Evolutionary conservation across 2,797 vertebrate species (phyloP), one percentile per base, ranked within the genome.

Genomic region (Chelonia mydas): DNA sequence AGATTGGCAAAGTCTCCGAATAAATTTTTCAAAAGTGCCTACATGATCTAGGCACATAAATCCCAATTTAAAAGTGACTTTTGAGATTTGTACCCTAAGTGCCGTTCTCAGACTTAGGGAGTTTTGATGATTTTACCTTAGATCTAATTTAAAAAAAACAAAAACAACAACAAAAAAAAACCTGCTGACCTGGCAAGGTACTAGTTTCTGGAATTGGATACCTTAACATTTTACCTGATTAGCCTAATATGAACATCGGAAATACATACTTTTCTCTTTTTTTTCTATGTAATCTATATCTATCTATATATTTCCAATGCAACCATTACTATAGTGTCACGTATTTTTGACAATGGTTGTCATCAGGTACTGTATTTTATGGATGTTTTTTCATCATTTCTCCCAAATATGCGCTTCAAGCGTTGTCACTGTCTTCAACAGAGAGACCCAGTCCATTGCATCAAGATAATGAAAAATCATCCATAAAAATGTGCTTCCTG

Each of bases 401-500:
- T 68, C 93, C 59, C 87, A 90, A 68, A 72, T 7, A 28, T 51
- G 47, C 74, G 31, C 28, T 31, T 59, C 53, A n/a, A 84, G 28
- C 37, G 94, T 61, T 94, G 86, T 23, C 47, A 81, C 3, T 9
- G 68, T 50, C 90, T 91, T 94, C 86, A 53, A 51, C 59, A 33
- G 59, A 83, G 93, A 72, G 45, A 57, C 25, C 87, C 59, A 53
- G 41, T 25, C 37, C 79, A 28, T 7, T 59, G 49, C 68, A 80
- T 3, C 88, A 47, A 89, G 25, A 53, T 57, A 93, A 96, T 41
- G 83, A 61, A 84, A 86, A 50, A 41, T 83, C 77, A 65, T 65
- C 65, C 83, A 17, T 82, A 45, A 28, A 47, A 92, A 88, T 59
- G 37, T 72, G 74, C 83, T 96, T 83, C 86, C 82, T 93, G 55